Percentiles rank a stretch among this genome's conserved stretches.
These are phyloP conservation scores for Cyanoramphus novaezelandiae DNA, from an alignment of 2,113 vertebrate species.

Conservation along the genomic window DNA sequence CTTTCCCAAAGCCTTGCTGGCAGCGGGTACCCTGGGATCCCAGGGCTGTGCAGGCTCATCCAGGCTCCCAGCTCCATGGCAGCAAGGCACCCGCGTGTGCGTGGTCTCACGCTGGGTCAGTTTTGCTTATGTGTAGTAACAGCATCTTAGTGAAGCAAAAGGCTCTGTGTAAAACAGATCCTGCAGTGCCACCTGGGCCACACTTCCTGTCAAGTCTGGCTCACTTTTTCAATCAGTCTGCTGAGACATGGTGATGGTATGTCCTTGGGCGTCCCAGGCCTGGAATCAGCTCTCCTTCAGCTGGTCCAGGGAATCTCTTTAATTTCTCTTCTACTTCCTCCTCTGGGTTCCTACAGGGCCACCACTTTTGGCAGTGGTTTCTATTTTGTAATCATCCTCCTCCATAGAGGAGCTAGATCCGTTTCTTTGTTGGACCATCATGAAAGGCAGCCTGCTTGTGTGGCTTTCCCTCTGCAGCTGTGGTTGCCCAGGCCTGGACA, in stretches of 20 bases:
- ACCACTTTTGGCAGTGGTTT: neutral
- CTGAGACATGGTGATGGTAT: neutral
- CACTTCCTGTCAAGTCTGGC: neutral
- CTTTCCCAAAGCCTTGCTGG: neutral
- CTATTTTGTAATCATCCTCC: neutral
- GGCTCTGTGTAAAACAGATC: neutral
- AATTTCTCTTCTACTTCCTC: neutral
- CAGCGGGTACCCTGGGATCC: neutral
- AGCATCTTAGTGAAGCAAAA: neutral
- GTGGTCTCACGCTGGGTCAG: neutral
- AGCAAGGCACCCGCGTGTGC: neutral
- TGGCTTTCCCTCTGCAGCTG: neutral
- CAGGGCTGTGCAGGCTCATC: neutral
- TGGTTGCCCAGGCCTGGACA: neutral
- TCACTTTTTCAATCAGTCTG: neutral
- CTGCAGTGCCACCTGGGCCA: neutral
- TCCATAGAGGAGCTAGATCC: neutral
- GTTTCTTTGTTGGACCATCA: neutral
- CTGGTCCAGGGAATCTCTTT: neutral
- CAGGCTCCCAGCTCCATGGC: neutral
- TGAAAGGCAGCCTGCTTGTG: neutral
- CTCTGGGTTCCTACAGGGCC: neutral
- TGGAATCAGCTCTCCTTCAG: neutral
- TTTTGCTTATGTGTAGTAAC: neutral
- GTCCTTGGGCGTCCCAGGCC: neutral